Conservation (phyloP, 1,140 invertebrate genomes). For the Tenebrio molitor region DNA sequence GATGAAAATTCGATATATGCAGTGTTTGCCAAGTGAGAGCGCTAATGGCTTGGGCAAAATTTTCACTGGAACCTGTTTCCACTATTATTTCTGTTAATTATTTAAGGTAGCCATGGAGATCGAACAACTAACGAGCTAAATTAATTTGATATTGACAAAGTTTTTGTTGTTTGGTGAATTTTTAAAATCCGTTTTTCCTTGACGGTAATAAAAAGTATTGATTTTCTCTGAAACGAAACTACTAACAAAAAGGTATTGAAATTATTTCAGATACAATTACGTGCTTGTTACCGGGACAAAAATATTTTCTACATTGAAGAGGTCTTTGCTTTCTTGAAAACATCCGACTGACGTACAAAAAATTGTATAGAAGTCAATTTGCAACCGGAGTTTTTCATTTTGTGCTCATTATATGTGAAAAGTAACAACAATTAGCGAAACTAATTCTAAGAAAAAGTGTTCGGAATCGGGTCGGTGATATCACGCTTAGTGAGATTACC, state of each 20-base stretch:
- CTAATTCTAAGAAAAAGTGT: too few species aligned
- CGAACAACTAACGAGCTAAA: constrained; percentile 4
- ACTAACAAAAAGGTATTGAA: neutral
- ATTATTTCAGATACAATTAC: neutral
- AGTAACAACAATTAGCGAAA: too few species aligned
- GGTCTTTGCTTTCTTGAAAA: too few species aligned
- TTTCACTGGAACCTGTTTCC: neutral
- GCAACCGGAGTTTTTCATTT: neutral
- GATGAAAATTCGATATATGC: neutral
- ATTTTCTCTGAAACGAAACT: neutral
- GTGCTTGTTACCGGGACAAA: too few species aligned
- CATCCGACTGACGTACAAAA: too few species aligned
- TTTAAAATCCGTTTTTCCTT: constrained; percentile 9
- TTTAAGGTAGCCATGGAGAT: neutral
- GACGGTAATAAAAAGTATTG: constrained; percentile 6
- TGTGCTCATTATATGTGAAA: too few species aligned
- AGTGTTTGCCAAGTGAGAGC: too few species aligned
- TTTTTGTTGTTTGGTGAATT: neutral
- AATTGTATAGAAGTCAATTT: neutral
- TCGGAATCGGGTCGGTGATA: too few species aligned
- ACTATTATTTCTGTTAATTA: neutral
- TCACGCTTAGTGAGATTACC: too few species aligned
- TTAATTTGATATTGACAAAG: constrained; percentile 21
- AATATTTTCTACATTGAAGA: too few species aligned
- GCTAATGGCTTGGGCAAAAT: constrained; percentile 7